Base-by-base conservation (phyloP, 2,113 vertebrate species). In the Polypterus senegalus region DNA sequence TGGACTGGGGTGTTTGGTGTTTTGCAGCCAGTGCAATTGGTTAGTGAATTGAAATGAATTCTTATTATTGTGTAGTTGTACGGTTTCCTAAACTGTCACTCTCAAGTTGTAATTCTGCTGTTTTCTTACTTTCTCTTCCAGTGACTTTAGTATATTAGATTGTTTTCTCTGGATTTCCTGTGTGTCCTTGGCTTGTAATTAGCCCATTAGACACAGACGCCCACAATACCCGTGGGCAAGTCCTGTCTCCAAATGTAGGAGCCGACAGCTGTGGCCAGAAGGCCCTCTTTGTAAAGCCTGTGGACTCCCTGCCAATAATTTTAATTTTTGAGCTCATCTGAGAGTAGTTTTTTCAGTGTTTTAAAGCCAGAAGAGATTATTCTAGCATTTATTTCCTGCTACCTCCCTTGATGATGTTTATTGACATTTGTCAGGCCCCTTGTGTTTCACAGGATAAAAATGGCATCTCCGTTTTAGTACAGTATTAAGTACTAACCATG, bases 141-240 rank as follows among this genome's bases (percentile, higher is more conserved):
- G 61, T 80, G 75, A 71, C 10, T 59, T 76, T 83, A 71, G 76
- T 62, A 56, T 77, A 83, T 83, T 57, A 9, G 78, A 47, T 63
- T 69, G 67, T 69, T 78, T 82, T 74, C 74, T 69, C 67, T 79
- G 71, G 67, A 4, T 65, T 74, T 74, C 63, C 65, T 56, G 47
- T 72, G 81, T 89, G 82, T 73, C 84, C 85, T 88, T 89, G 81
- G 76, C 73, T 77, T 79, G 65, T 78, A 83, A 83, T 82, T 76
- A 84, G 76, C 72, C 75, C 79, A 9, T 77, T 81, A 76, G 69
- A 72, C 77, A 58, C 72, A 69, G 77, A 60, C 65, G 75, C 65
- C 83, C 62, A 64, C 51, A 54, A 43, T 74, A 74, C 61, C 73
- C 59, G 9, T 69, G 67, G 73, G 63, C 62, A 74, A 63, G 73